phyloP scores from a whole-genome alignment of 2,797 vertebrate species.

The Hipposideros larvatus region DNA sequence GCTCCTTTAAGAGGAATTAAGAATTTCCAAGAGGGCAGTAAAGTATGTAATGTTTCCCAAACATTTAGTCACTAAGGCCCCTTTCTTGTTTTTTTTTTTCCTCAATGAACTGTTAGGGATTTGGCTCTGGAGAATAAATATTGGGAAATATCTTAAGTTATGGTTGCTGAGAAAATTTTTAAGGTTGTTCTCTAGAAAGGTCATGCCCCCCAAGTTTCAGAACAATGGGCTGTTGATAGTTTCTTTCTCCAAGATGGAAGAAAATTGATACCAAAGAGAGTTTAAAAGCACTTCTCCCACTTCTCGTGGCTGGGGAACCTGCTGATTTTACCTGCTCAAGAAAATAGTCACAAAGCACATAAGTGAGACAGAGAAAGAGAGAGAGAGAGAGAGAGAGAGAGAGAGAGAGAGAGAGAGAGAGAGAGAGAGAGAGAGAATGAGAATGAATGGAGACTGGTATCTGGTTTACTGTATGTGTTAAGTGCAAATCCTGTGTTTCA shows the following conservation, averaged over 20 bases:
- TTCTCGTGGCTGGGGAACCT: not conserved
- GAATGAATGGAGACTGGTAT: too few relatives aligned
- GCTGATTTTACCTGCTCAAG: not conserved
- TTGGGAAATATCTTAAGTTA: not conserved
- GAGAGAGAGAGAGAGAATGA: not conserved
- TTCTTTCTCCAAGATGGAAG: not conserved
- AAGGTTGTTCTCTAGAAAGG: not conserved
- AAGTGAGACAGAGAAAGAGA: rapidly evolving
- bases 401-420: not conserved
- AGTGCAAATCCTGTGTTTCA: not conserved
- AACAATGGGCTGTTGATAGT: not conserved
- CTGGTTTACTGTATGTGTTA: not conserved
- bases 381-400: too few relatives aligned
- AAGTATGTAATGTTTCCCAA: not conserved
- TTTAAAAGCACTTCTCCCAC: not conserved
- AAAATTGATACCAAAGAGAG: not conserved
- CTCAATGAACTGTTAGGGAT: not conserved
- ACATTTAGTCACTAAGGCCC: not conserved
- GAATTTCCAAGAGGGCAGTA: not conserved
- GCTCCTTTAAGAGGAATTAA: not conserved
- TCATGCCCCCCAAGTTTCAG: not conserved
- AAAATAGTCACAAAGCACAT: not conserved
- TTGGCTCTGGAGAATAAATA: slow-evolving; percentile 8
- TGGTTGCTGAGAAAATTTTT: not conserved
- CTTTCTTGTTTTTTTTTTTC: not conserved